Evolutionary conservation across 2,888 invertebrate species (phyloP).

Genomic region (Escarpia spicata): DNA sequence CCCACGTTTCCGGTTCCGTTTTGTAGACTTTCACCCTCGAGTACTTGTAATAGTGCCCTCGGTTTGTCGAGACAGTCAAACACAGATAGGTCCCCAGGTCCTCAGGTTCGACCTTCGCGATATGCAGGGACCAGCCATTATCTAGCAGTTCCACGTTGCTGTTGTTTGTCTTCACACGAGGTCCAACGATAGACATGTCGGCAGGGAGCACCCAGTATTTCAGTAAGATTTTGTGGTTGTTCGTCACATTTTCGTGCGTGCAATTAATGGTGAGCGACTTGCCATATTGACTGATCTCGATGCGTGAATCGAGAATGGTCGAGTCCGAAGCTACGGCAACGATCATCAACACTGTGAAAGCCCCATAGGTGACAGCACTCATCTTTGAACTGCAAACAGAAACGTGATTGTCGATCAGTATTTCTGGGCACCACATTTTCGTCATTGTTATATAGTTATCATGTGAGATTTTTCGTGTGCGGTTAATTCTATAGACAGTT

Average conservation of each 20-base stretch:
- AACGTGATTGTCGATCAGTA: constrained; percentile 16
- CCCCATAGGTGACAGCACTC: background rate
- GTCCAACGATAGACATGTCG: background rate
- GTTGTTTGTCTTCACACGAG: background rate
- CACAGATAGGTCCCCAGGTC: background rate
- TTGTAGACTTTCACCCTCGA: background rate
- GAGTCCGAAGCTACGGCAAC: background rate
- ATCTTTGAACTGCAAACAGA: constrained; percentile 1
- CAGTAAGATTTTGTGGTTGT: background rate
- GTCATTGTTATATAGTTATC: background rate
- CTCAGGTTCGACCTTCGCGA: background rate
- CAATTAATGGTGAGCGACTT: background rate
- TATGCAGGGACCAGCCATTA: background rate
- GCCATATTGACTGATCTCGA: background rate
- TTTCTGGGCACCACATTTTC: background rate
- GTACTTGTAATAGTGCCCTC: background rate
- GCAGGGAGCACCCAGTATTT: constrained; percentile 4
- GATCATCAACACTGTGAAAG: background rate
- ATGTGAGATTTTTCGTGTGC: background rate
- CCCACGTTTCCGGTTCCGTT: background rate
- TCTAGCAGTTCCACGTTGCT: background rate
- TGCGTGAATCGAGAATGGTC: background rate
- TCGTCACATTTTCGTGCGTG: background rate
- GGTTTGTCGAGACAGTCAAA: background rate
- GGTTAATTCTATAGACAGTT: background rate